A percentile compares a stretch with the other conserved stretches of the same genome.
phyloP scores from a whole-genome alignment of 2,888 invertebrate species.

The Callyntrura guangdongensis region DNA sequence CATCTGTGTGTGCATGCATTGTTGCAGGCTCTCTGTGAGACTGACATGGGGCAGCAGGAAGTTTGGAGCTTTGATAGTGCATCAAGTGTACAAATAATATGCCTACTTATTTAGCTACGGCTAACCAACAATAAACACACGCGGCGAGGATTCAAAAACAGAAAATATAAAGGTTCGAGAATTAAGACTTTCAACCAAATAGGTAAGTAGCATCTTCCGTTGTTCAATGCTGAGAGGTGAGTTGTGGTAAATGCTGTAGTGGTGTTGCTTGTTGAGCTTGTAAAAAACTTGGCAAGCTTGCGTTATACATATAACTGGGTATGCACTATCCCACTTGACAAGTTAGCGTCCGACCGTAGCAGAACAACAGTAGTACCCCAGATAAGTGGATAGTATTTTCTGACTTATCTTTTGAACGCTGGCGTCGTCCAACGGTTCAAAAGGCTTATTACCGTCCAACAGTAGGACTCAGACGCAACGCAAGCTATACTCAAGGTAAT shows the following conservation, averaged over 20 bases:
- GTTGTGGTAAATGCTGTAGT: not conserved
- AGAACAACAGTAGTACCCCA: too few species aligned
- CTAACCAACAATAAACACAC: too few species aligned
- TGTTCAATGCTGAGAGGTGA: not conserved
- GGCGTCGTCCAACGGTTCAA: not conserved
- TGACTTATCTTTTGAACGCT: not conserved
- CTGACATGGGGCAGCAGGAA: constrained; percentile 11
- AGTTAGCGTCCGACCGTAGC: constrained; percentile 7
- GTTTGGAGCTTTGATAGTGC: constrained; percentile 15
- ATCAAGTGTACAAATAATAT: not conserved
- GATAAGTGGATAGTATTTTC: not conserved
- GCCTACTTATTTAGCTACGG: not conserved
- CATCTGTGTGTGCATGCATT: too few species aligned
- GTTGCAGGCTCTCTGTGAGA: constrained; percentile 7
- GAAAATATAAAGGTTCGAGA: not conserved
- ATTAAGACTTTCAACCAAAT: too few species aligned
- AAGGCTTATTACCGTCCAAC: not conserved
- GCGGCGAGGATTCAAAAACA: not conserved
- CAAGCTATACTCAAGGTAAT: too few species aligned
- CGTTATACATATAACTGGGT: too few species aligned
- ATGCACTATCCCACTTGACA: too few species aligned
- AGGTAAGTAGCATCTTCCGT: constrained; percentile 29
- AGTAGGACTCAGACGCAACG: too few species aligned
- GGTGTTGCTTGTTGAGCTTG: not conserved
- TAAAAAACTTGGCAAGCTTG: too few species aligned